Base-by-base conservation (phyloP, 2,888 invertebrate species). In the Belgica antarctica region DNA sequence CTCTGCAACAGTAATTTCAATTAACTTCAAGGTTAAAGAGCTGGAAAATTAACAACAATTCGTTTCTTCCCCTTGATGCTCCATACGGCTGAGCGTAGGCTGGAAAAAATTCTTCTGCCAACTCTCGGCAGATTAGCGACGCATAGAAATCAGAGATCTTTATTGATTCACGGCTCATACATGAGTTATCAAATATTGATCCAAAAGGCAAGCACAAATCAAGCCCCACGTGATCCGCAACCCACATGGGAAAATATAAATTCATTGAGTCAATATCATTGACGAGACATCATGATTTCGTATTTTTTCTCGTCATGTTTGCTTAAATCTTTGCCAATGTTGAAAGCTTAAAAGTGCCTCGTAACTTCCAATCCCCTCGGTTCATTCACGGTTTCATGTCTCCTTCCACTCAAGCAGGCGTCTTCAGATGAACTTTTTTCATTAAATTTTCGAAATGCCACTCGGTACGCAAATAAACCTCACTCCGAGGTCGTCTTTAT, bases 401-500 rank as follows among this genome's bases (percentile, higher is more conserved):
- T 5, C 34, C 5, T 31, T 31, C 34, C 34, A 31, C 34, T 34
- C 46, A 46, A n/a, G n/a, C 12, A 46, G 41, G 3, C 52, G 52
- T n/a, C n/a, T n/a, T n/a, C n/a, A n/a, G n/a, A n/a, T 2, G 22
- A 52, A 52, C 12, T 52, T 52, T 41, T 52, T 52, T 52, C 52
- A 52, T 52, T 52, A 52, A 52, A 52, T 52, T 46, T 46, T 15
- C 15, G 15, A 46, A 46, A 46, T 52, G 52, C 52, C 52, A 52
- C 17, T 52, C 52, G 22, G 52, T 52, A 52, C 17, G 52, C 52
- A 52, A 52, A 52, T 52, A 52, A 22, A 52, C 22, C n/a, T 52
- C 52, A 52, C n/a, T n/a, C n/a, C n/a, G n/a, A 41, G 41, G 3
- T 41, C 10, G 3, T n/a, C 2, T 5, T 41, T 12, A 41, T n/a